Evolutionary conservation across 2,113 vertebrate species (phyloP), one percentile per base, ranked within the genome.

Genomic region (Sinocyclocheilus grahami): DNA sequence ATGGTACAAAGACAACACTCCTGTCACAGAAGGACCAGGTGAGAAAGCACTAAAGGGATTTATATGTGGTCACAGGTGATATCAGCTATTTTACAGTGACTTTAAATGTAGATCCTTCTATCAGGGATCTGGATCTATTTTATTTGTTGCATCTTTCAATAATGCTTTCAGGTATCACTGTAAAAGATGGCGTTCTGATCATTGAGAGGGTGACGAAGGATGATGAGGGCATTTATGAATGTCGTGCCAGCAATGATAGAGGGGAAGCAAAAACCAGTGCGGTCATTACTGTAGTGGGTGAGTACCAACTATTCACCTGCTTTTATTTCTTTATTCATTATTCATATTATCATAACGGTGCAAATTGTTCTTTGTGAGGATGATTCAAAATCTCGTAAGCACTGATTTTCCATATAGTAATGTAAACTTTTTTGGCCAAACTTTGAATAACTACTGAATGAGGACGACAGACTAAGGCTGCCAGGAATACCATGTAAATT

Each of bases 151-250:
- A 83, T 63, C 3, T n/a, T 27, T 51, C 18, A 62, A 58, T 86
- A 51, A 48, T 76, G 22, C 4, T 4, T 83, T 42, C 24, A 89
- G 97, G 97, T 53, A 96, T 98, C 89, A 95, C 94, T 24, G 86
- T 96, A 83, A 93, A 92, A 86, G 91, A 93, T 12, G 96, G 95
- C 0, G 89, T 89, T 14, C 92, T 98, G 90, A 94, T 93, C 83
- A 97, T 97, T 3, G 96, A 97, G 82, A 92, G 97, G 87, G 95
- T 97, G 87, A 97, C 97, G 90, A 97, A 97, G 90, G 97, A 97
- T 0, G 97, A 98, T 0, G 97, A 97, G 87, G 97, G 97, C 27
- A 88, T 95, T 42, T 98, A 98, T 0, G 94, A 97, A 90, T 98
- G 97, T 87, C 79, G 20, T 5, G 97, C 97, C 3, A 92, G 86